Conservation (phyloP, 2,888 invertebrate genomes). For the Dryococelus australis region DNA sequence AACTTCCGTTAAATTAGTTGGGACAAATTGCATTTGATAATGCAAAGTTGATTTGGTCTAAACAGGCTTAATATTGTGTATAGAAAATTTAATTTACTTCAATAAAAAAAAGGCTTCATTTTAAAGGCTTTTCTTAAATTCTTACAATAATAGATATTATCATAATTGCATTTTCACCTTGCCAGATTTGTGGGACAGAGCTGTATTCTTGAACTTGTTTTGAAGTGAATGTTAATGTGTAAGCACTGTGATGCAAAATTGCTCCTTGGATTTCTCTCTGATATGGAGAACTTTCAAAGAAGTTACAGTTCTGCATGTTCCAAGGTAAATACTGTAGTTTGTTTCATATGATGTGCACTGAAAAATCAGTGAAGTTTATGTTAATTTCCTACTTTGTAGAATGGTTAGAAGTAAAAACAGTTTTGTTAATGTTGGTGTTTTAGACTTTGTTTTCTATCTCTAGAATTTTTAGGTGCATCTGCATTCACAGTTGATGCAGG, state of each 20-base stretch:
- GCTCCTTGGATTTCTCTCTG: constrained; percentile 16
- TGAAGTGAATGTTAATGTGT: background rate
- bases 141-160: no score
- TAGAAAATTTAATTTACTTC: no score
- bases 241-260: background rate
- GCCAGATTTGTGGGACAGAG: background rate
- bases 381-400: background rate
- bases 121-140: no score
- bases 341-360: background rate
- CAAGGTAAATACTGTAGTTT: background rate
- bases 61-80: no score
- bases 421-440: background rate
- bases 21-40: no score
- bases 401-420: background rate
- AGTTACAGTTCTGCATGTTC: constrained; percentile 1
- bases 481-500: background rate
- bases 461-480: background rate
- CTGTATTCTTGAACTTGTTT: background rate
- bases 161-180: no score
- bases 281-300: constrained; percentile 3
- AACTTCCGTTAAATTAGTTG: no score
- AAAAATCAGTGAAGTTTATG: background rate
- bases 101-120: no score
- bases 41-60: no score
- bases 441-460: background rate